Conservation (phyloP, 2,888 invertebrate species). For the Dasypogon diadema region DNA sequence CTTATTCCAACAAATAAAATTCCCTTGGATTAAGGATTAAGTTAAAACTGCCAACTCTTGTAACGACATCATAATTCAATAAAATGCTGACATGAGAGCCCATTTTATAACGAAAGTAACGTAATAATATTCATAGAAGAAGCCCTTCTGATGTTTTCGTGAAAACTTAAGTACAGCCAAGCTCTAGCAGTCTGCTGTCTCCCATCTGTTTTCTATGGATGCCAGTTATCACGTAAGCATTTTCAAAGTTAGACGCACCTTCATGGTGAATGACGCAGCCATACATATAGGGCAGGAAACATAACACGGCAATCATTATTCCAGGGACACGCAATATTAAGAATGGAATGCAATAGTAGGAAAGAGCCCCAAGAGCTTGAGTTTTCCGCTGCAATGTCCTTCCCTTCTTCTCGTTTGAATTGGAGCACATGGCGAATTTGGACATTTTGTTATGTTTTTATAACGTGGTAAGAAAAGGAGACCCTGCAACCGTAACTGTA, state of each 20-base stretch:
- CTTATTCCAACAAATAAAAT: background rate
- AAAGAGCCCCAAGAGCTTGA: background rate
- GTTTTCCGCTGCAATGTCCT: background rate
- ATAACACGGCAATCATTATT: conserved; percentile 29
- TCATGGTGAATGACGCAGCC: background rate
- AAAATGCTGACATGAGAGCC: conserved; percentile 12
- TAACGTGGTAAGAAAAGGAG: background rate
- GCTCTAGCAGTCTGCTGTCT: background rate
- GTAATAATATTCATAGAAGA: conserved; percentile 21
- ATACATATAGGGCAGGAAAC: background rate
- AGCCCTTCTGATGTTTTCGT: background rate
- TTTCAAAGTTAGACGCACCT: conserved; percentile 12
- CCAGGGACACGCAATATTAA: conserved; percentile 34
- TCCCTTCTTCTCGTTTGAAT: background rate
- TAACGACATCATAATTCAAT: conserved; percentile 39
- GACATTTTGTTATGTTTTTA: conserved; percentile 3
- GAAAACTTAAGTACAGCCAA: conserved; percentile 1
- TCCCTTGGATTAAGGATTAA: conserved; percentile 26
- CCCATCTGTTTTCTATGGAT: background rate
- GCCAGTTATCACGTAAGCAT: conserved; percentile 28
- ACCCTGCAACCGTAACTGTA: background rate
- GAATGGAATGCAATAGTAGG: background rate
- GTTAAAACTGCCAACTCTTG: conserved; percentile 15
- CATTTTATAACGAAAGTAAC: background rate
- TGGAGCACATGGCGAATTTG: conserved; percentile 24